These are phyloP conservation scores for Notodonta ziczac DNA, from an alignment of 2,888 invertebrate species.

Conservation along the genomic window DNA sequence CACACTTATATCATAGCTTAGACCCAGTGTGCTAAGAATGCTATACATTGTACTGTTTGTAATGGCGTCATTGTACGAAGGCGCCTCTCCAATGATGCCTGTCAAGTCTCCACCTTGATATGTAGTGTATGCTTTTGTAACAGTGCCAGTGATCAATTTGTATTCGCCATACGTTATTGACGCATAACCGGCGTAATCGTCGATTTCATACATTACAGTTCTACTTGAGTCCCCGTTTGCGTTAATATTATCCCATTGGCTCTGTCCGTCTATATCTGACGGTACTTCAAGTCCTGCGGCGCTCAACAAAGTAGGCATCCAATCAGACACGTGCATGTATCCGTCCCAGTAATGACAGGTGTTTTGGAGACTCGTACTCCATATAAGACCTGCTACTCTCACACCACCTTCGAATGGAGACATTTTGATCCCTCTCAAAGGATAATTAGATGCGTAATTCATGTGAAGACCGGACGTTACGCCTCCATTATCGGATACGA, in stretches of 20 bases:
- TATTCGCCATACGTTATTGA: constrained; percentile 60
- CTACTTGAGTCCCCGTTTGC: constrained; percentile 55
- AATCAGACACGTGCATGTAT: constrained; percentile 91
- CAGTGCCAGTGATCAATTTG: constrained; percentile 63
- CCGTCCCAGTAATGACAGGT: constrained; percentile 75
- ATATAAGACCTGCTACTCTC: constrained; percentile 89
- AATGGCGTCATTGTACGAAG: constrained; percentile 55
- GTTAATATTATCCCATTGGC: constrained; percentile 67
- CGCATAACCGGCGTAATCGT: constrained; percentile 61
- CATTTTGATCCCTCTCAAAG: constrained; percentile 90
- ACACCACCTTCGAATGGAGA: constrained; percentile 94
- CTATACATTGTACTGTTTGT: constrained; percentile 50
- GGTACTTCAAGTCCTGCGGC: constrained; percentile 60
- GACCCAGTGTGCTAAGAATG: constrained; percentile 49
- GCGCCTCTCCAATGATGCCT: constrained; percentile 54
- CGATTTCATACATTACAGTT: constrained; percentile 63
- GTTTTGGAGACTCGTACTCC: constrained; percentile 74
- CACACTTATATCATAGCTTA: constrained; percentile 42
- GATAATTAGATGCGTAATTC: constrained; percentile 92
- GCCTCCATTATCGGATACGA: constrained; percentile 95
- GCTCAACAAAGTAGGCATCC: constrained; percentile 89
- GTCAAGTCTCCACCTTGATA: constrained; percentile 59
- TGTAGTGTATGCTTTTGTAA: constrained; percentile 43
- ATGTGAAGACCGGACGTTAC: constrained; percentile 88
- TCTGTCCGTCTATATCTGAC: constrained; percentile 61